phyloP scores from a whole-genome alignment of 2,888 invertebrate species.

The Hydroisotoma schaefferi region DNA sequence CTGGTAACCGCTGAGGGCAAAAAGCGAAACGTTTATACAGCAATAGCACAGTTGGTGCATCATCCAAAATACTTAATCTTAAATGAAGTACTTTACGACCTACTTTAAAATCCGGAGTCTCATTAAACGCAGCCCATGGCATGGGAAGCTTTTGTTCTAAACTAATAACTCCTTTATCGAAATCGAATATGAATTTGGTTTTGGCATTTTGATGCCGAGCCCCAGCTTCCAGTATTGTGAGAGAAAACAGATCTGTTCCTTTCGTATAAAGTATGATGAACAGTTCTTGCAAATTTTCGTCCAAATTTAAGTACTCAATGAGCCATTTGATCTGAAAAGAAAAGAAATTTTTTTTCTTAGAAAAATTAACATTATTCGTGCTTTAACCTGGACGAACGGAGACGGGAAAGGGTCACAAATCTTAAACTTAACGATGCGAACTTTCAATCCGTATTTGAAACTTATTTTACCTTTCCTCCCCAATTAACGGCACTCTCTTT shows the following conservation, averaged over 20 bases:
- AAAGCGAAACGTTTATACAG: too few relatives aligned
- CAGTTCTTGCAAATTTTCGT: constrained; percentile 63
- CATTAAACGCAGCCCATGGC: constrained; percentile 87
- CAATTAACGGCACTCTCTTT: too few relatives aligned
- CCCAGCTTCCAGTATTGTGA: constrained; percentile 75
- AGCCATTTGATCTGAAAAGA: constrained; percentile 61
- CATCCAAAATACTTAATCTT: too few relatives aligned
- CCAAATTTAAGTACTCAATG: constrained; percentile 71
- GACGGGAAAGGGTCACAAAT: too few relatives aligned
- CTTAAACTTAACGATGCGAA: too few relatives aligned
- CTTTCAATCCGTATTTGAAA: too few relatives aligned
- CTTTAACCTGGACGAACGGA: too few relatives aligned
- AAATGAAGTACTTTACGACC: too few relatives aligned
- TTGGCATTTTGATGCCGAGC: constrained; percentile 73
- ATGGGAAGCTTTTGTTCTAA: constrained; percentile 83
- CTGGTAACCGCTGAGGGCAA: constrained; percentile 56
- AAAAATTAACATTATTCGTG: too few relatives aligned
- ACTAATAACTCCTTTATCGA: constrained; percentile 69
- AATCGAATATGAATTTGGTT: constrained; percentile 81
- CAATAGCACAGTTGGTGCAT: too few relatives aligned
- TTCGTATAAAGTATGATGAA: constrained; percentile 67
- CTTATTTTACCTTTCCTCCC: too few relatives aligned
- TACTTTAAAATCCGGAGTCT: constrained; percentile 74
- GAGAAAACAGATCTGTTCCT: constrained; percentile 64
- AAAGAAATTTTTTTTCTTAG: too few relatives aligned